These are phyloP conservation scores for Apostichopus japonicus DNA, from an alignment of 35 echinoderm and acorn worm genomes.

Conservation along the genomic window DNA sequence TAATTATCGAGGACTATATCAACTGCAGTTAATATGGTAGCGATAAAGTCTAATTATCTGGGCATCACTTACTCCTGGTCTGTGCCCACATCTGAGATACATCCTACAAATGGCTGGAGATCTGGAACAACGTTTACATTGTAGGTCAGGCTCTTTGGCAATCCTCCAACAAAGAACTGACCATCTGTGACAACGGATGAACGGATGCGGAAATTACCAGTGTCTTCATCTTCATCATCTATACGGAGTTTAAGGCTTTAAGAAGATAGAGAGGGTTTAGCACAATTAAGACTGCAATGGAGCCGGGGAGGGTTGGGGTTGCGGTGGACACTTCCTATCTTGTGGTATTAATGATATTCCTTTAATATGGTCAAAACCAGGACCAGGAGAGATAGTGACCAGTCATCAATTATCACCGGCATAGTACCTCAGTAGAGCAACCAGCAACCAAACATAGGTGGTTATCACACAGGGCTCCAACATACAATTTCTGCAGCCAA, in stretches of 20 bases:
- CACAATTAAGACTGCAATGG: background rate
- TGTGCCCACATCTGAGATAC: slow-evolving; percentile 5
- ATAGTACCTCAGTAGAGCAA: no score
- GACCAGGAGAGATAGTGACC: no score
- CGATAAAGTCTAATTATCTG: background rate
- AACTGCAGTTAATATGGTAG: no score
- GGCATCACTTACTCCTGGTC: background rate
- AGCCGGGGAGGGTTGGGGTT: no score
- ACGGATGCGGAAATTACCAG: slow-evolving; percentile 8
- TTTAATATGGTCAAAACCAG: no score
- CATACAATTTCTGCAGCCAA: no score
- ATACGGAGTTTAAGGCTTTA: background rate
- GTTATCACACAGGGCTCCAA: no score
- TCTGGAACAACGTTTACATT: slow-evolving; percentile 6
- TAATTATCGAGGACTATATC: no score
- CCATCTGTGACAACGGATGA: slow-evolving; percentile 9
- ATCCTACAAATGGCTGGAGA: slow-evolving; percentile 34
- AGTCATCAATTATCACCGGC: no score
- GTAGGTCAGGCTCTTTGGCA: slow-evolving; percentile 30
- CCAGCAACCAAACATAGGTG: no score
- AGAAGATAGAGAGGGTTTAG: background rate
- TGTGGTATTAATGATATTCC: no score
- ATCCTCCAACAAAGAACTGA: slow-evolving; percentile 34
- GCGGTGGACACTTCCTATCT: no score
- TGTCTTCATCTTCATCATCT: slow-evolving; percentile 24